phyloP scores from a whole-genome alignment of 2,113 vertebrate species.

The Silurus asotus region DNA sequence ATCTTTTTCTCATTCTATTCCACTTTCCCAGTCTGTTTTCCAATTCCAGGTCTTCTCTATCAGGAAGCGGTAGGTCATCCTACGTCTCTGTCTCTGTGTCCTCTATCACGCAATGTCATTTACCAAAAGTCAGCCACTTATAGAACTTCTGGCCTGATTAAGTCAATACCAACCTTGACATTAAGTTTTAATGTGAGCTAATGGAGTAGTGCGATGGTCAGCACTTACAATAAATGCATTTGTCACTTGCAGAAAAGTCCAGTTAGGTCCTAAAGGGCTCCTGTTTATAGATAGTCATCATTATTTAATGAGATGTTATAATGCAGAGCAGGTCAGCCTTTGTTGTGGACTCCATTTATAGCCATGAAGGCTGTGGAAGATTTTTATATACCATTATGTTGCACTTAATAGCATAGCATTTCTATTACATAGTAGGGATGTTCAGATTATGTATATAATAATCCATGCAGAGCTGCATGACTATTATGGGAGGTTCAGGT shows the following conservation, averaged over 20 bases:
- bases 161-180: constrained; percentile 73
- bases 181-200: constrained; percentile 71
- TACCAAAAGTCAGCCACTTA: constrained; percentile 62
- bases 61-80: constrained; percentile 46
- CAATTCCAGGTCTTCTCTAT: constrained; percentile 14
- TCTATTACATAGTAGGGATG: constrained; percentile 5
- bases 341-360: constrained; percentile 50
- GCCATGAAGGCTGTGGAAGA: not conserved
- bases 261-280: constrained; percentile 61
- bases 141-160: constrained; percentile 69
- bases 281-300: constrained; percentile 67
- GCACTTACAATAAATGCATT: constrained; percentile 50
- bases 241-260: constrained; percentile 53
- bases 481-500: not conserved
- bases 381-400: constrained; percentile 1
- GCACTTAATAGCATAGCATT: constrained; percentile 16
- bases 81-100: constrained; percentile 26
- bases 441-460: not conserved
- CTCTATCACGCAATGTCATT: constrained; percentile 47
- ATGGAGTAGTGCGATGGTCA: constrained; percentile 67
- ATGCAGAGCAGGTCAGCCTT: constrained; percentile 57
- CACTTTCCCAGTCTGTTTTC: constrained; percentile 40
- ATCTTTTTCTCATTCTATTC: constrained; percentile 36
- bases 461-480: not conserved
- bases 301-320: constrained; percentile 65